Base-by-base conservation (phyloP, 2,888 invertebrate species). In the Macaria notata region DNA sequence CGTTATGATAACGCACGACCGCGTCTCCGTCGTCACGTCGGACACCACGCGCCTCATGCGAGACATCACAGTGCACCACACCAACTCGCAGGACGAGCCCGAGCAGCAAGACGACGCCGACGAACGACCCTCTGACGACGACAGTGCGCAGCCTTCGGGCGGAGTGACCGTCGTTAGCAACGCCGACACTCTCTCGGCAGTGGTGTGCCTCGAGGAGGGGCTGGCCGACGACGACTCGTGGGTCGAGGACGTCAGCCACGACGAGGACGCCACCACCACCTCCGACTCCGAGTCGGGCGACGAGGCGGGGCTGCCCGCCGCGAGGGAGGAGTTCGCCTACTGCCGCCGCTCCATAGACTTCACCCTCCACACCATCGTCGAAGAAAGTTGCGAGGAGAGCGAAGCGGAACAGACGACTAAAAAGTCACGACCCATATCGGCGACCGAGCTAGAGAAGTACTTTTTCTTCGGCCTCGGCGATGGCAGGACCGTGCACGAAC, bases 321-420 rank as follows among this genome's bases (percentile, higher is more conserved):
- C 96, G 4, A 96, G 97, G 72, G 96, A 96, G 62, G 97, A 97
- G 63, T 92, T 96, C 46, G 92, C 96, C 4, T 97, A 96, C 78
- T 95, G 96, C 77, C 93, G 96, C 30, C 93, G 96, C 52, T 94
- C 95, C 56, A 95, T 97, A 73, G 97, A 98, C 85, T 97, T 97
- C 79, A 97, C 97, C 1, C 88, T 98, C 63, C 98, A 98, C 78
- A 98, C 98, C 0, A 98, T 98, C 69, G 95, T 97, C 33, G 98
- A 98, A 88, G 98, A 98, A 86, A 97, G 97, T 73, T 98, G 98
- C 82, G 98, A 98, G 88, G 98, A 98, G 84, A 97, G 97, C 83
- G 97, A 97, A 84, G 93, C 95, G 61, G 96, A 96, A 72, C 94
- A 94, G 45, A 81, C 88, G 68, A 82, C 83, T 75, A 92, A 91